Base-by-base conservation (phyloP, 2,888 invertebrate genomes). In the Cerceris rybyensis region DNA sequence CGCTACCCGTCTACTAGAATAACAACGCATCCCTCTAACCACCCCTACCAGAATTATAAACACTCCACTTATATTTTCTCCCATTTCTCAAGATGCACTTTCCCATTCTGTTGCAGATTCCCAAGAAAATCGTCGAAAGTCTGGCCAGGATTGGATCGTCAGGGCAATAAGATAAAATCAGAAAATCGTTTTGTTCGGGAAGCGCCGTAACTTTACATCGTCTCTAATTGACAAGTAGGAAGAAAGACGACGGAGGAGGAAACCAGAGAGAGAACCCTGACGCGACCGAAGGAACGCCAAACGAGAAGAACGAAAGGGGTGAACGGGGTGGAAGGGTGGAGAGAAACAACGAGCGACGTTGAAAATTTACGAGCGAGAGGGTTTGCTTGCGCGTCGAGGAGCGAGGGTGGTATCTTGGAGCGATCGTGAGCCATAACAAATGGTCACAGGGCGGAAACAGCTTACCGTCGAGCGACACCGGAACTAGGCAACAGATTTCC, bases 181-280 rank as follows among this genome's bases (percentile, higher is more conserved):
- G 80, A 85, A 87, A 87, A 89, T 83, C 81, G 82, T 79, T 78
- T 75, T 73, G 61, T 75, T 63, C 70, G 69, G 82, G 74, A 81
- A 83, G 77, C 75, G 54, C 65, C 81, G 82, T 69, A 82, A 79
- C 84, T 87, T 82, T 88, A 84, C 86, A 88, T 89, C 85, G 87
- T 76, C 75, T 81, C 78, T 90, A 90, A 91, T 90, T 90, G 91
- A 90, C 89, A 88, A 84, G 70, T 61, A 75, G 83, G 77, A 74
- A 74, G 70, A 54, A 46, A 42, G 66, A 46, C 52, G 54, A 67
- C 66, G 52, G 39, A 28, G 59, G 0, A 49, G 52, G 11, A 49
- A 42, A 13, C 13, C 42, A 7, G 9, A 49, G 4, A 86, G 82
- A 84, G 78, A 60, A 50, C 17, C 46, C 59, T 57, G 52, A 13